These are phyloP conservation scores for Azemiops feae DNA, from an alignment of 2,113 vertebrate species.

Conservation along the genomic window DNA sequence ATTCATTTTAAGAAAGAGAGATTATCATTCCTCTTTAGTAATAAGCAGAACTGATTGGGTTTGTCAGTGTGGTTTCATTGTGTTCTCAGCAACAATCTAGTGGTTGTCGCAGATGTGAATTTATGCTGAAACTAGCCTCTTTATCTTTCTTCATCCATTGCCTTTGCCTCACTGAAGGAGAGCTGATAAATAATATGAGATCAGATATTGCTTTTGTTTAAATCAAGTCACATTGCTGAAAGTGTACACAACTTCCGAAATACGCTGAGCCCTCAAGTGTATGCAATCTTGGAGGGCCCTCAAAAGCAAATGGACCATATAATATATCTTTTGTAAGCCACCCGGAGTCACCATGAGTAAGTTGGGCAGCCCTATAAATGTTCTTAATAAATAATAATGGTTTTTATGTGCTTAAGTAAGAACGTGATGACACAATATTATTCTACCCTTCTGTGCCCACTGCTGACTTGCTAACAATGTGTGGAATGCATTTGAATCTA, in stretches of 20 bases:
- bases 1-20: too few species aligned
- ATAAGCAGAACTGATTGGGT: too few species aligned
- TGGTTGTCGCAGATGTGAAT: background rate
- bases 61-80: background rate
- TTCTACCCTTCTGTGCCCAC: background rate
- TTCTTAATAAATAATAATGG: too few species aligned
- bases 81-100: background rate
- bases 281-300: background rate
- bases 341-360: too few species aligned
- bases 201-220: background rate
- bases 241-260: background rate
- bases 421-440: background rate
- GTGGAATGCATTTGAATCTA: too few species aligned
- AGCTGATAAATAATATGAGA: background rate
- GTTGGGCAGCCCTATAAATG: too few species aligned
- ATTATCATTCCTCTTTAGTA: too few species aligned
- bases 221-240: background rate
- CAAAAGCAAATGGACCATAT: background rate
- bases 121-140: background rate
- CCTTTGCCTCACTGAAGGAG: background rate
- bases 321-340: background rate
- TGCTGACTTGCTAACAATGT: background rate
- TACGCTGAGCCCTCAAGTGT: background rate
- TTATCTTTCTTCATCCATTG: background rate
- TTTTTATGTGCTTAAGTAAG: too few species aligned